These are phyloP conservation scores for Poeciliopsis gracilis DNA, from an alignment of 2,797 vertebrate species.

Conservation along the genomic window DNA sequence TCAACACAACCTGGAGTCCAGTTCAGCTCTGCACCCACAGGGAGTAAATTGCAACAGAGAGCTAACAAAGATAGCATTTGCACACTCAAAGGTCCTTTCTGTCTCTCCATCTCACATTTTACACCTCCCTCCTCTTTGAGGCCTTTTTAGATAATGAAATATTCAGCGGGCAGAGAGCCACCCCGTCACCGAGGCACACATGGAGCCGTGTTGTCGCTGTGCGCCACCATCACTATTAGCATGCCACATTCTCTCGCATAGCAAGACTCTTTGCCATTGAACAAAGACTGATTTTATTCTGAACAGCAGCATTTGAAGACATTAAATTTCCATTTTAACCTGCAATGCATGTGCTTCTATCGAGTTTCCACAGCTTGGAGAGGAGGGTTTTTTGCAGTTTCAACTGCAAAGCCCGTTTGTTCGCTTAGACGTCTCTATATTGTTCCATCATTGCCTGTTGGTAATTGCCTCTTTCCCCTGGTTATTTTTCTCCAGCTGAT, in stretches of 20 bases:
- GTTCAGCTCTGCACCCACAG: conserved; percentile 23
- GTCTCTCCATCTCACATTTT: conserved; percentile 19
- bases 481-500: conserved; percentile 64
- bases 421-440: conserved; percentile 19
- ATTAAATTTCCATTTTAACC: conserved; percentile 34
- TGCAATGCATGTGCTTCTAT: conserved; percentile 15
- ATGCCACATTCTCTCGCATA: conserved; percentile 46
- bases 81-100: conserved; percentile 19
- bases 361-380: conserved; percentile 9
- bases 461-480: conserved; percentile 70
- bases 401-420: conserved; percentile 19
- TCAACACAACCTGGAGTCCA: conserved; percentile 27
- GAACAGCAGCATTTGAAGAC: conserved; percentile 35
- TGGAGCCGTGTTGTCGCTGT: conserved; percentile 27
- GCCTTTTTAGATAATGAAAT: conserved; percentile 47
- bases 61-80: conserved; percentile 28
- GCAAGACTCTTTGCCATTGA: conserved; percentile 34
- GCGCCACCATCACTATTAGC: conserved; percentile 58
- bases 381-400: not conserved
- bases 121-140: conserved; percentile 16
- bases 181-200: conserved; percentile 29
- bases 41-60: conserved; percentile 30
- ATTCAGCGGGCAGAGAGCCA: conserved; percentile 49
- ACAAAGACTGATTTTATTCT: conserved; percentile 26
- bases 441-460: conserved; percentile 34